Base-by-base conservation (phyloP, 2,797 vertebrate species). In the Gallinago stenura region DNA sequence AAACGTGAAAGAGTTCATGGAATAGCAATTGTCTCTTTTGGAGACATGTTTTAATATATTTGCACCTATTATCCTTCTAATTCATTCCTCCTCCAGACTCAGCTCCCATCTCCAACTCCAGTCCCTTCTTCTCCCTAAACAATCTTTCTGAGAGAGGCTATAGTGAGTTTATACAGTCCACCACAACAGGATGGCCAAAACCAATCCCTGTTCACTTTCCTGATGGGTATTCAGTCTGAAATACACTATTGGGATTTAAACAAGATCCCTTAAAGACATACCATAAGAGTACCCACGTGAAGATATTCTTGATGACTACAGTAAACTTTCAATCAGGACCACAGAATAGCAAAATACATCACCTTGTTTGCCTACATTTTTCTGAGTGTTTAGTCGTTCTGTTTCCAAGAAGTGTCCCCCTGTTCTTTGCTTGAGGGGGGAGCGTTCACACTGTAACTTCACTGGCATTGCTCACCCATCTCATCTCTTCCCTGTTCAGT, bases 1-100 rank as follows among this genome's bases (percentile, higher is more conserved):
- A 8, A 92, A 83, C 1, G 7, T 35, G 78, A 77, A 94, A 61
- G 41, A 57, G 48, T 84, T 95, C 15, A 30, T 50, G 60, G 56
- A 91, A 80, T 62, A 92, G 45, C 68, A 92, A 2, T 91, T 95
- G 53, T 87, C 33, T 95, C 71, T 79, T 91, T 61, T 12, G n/a
- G 53, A 95, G 56, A 60, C 33, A 19, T 48, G 9, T 77, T 95
- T 89, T 89, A 93, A 91, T 90, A n/a, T 79, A 87, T 73, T 90
- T 89, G 57, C 41, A 64, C 35, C 18, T 82, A 14, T 87, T 89
- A 87, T 71, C 24, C 33, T 83, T 88, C 24, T 91, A 72, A 89
- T 89, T 75, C 5, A 48, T 87, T 90, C 28, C 25, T 79, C 43
- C 68, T 90, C 62, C 54, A 56, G 24, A 66, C 30, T 76, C 24